Conservation (phyloP, 1,140 invertebrate species). For the Zaprionus capensis region DNA sequence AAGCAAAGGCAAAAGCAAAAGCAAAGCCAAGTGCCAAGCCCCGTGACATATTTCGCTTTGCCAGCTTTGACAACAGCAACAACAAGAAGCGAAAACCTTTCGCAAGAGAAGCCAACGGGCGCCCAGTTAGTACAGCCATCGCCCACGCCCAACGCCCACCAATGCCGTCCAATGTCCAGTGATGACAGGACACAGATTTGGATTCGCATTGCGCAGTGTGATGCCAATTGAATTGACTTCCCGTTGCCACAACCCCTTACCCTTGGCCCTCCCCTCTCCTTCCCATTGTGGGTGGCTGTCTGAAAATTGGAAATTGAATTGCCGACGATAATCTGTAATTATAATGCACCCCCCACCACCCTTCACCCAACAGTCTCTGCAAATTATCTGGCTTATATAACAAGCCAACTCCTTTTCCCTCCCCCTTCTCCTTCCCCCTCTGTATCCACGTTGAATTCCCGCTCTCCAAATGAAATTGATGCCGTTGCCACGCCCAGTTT, state of each 20-base stretch:
- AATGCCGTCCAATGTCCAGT: not conserved
- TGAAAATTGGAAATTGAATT: conserved; percentile 36
- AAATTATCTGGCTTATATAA: conserved; percentile 42
- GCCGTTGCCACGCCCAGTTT: conserved; percentile 51
- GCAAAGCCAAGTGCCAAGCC: conserved; percentile 9
- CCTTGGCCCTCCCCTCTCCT: not conserved
- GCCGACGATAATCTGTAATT: conserved; percentile 62
- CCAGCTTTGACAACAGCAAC: not conserved
- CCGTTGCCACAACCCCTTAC: not conserved
- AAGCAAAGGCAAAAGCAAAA: conserved; percentile 3
- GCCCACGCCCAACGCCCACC: not conserved
- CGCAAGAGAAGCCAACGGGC: conserved; percentile 10
- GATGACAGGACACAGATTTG: not conserved
- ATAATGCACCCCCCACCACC: conserved; percentile 33
- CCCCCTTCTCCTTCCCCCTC: not conserved
- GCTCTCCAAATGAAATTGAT: not conserved
- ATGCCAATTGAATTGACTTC: not conserved
- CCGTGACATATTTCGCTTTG: conserved; percentile 38
- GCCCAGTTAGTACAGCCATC: conserved; percentile 8
- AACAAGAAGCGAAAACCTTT: conserved; percentile 18
- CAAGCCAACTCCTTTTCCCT: not conserved
- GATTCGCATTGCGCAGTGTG: not conserved
- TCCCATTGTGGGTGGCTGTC: conserved; percentile 10
- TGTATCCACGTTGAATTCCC: not conserved
- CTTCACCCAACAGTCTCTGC: not conserved